Evolutionary conservation across 2,113 vertebrate species (phyloP).

Genomic region (Noturus placidus): DNA sequence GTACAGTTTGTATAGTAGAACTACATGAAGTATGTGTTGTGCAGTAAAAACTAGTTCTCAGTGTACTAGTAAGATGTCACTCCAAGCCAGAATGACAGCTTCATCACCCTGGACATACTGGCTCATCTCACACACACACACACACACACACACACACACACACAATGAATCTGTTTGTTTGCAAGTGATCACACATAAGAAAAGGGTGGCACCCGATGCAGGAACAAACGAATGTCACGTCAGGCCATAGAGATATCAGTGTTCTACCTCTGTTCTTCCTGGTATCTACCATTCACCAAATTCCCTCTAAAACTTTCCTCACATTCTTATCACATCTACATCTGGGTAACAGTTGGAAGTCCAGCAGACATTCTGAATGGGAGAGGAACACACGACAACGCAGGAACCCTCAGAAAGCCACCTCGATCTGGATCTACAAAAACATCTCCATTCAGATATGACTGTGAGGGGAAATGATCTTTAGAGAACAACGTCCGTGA

Average conservation of each 20-base stretch:
- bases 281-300: neutral
- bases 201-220: neutral
- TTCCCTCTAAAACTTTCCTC: neutral
- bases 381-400: neutral
- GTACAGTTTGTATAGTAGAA: neutral
- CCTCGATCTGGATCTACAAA: neutral
- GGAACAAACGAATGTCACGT: neutral
- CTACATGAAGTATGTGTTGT: neutral
- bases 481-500: neutral
- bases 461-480: neutral
- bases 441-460: neutral
- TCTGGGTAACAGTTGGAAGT: conserved; percentile 30
- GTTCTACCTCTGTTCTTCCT: neutral
- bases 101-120: conserved; percentile 10
- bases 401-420: neutral
- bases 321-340: conserved; percentile 28
- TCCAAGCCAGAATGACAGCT: neutral
- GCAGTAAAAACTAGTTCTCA: neutral
- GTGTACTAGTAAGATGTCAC: neutral
- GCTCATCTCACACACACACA: neutral
- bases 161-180: conserved; percentile 36
- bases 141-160: conserved; percentile 8
- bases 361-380: conserved; percentile 22
- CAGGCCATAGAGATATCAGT: neutral
- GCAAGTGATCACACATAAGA: conserved; percentile 31